A percentile compares a stretch with the other conserved stretches of the same genome.
These are phyloP conservation scores for Matsumyia berberina DNA, from an alignment of 2,888 invertebrate species.

Conservation along the genomic window DNA sequence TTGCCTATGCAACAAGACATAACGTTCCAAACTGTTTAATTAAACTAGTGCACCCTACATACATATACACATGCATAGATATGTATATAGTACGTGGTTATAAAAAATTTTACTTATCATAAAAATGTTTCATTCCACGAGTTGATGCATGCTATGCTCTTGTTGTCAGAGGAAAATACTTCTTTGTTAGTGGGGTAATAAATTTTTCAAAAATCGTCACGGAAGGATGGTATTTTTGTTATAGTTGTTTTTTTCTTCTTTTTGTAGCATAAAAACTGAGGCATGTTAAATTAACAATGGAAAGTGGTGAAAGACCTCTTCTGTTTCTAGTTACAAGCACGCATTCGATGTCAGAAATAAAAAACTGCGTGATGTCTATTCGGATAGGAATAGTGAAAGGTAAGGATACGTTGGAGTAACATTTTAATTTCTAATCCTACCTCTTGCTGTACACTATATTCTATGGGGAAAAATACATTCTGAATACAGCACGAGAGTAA, in stretches of 20 bases:
- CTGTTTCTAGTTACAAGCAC: conserved; percentile 14
- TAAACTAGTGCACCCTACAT: conserved; percentile 4
- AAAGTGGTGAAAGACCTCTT: conserved; percentile 22
- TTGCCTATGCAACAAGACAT: background rate
- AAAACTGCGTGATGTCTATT: conserved; percentile 37
- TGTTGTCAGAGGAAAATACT: conserved; percentile 33
- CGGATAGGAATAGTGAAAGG: background rate
- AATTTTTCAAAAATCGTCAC: conserved; percentile 39
- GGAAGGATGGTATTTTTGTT: conserved; percentile 38
- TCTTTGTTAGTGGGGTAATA: conserved; percentile 19
- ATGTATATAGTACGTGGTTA: background rate
- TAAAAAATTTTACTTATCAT: conserved; percentile 24
- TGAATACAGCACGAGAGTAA: background rate
- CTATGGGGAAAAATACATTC: background rate
- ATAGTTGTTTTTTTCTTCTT: no score
- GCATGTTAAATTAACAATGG: conserved; percentile 33
- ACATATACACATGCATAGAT: no score
- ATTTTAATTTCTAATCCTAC: conserved; percentile 29
- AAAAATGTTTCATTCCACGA: conserved; percentile 23
- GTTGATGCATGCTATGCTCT: conserved; percentile 26
- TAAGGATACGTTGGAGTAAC: conserved; percentile 6
- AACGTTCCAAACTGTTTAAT: background rate
- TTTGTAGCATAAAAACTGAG: conserved; percentile 7
- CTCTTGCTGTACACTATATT: background rate
- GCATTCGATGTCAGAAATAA: background rate